A percentile compares a stretch with the other conserved stretches of the same genome.
These are phyloP conservation scores for Idaea aversata DNA, from an alignment of 2,888 invertebrate genomes.

Conservation along the genomic window DNA sequence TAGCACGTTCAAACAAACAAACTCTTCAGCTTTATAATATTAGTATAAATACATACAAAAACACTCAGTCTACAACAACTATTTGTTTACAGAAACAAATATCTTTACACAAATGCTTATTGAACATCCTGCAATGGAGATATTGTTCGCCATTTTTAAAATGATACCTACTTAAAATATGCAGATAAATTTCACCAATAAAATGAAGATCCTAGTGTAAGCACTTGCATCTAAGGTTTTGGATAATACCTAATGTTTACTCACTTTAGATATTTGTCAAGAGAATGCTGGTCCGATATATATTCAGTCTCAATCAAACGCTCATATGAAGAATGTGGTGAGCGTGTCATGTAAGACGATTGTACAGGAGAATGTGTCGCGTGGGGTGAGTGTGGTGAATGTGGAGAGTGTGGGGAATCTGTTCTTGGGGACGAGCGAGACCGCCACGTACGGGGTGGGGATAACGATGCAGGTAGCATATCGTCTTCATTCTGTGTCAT, in stretches of 20 bases:
- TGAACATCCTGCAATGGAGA: too few species aligned
- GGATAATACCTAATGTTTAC: neutral
- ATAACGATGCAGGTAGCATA: neutral
- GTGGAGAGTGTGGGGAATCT: neutral
- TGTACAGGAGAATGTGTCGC: conserved; percentile 6
- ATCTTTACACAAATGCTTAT: too few species aligned
- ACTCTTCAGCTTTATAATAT: too few species aligned
- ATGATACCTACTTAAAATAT: too few species aligned
- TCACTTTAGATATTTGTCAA: conserved; percentile 3
- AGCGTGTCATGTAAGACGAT: conserved; percentile 12
- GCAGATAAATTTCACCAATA: too few species aligned
- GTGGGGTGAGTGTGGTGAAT: conserved; percentile 11
- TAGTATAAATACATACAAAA: too few species aligned
- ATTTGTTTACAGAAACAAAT: too few species aligned
- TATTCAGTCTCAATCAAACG: neutral
- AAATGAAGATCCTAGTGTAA: too few species aligned
- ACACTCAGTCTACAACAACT: too few species aligned
- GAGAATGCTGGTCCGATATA: neutral
- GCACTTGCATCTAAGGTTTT: too few species aligned
- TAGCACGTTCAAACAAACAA: too few species aligned
- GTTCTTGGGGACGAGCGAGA: conserved; percentile 20
- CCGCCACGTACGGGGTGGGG: conserved; percentile 41
- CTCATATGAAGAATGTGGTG: conserved; percentile 9
- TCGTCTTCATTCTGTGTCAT: neutral
- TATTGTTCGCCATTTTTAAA: too few species aligned